These are phyloP conservation scores for Monoplex corrugatus DNA, from an alignment of 2,888 invertebrate genomes.

Conservation along the genomic window DNA sequence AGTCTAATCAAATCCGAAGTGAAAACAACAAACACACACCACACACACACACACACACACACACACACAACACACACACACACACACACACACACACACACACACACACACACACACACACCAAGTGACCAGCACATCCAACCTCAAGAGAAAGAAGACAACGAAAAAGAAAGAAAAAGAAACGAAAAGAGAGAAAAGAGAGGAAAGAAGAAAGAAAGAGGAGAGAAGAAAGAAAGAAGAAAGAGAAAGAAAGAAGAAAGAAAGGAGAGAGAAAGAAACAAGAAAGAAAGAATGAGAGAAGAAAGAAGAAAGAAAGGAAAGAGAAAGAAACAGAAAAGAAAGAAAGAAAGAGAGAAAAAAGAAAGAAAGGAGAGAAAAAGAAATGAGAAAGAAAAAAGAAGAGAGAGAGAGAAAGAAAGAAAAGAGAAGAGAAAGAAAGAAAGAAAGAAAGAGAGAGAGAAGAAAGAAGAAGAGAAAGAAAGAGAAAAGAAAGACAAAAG, in stretches of 20 bases:
- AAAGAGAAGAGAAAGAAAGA: neutral
- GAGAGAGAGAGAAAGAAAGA: neutral
- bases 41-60: too few species aligned
- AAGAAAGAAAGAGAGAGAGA: constrained; percentile 6
- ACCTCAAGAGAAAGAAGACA: neutral
- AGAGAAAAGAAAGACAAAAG: neutral
- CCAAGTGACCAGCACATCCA: too few species aligned
- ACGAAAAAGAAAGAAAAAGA: neutral
- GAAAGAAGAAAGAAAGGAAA: neutral
- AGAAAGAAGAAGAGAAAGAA: too few species aligned
- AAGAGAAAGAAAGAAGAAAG: neutral
- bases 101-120: too few species aligned
- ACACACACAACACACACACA: too few species aligned
- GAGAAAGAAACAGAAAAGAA: neutral
- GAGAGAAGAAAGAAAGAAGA: neutral
- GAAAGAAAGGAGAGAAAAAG: neutral
- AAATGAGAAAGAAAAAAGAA: neutral
- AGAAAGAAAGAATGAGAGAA: neutral
- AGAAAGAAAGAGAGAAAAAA: neutral
- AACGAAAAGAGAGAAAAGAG: too few species aligned
- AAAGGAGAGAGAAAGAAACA: neutral
- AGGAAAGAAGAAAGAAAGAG: too few species aligned
- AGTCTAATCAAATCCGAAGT: too few species aligned
- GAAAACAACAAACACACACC: too few species aligned
- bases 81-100: too few species aligned